Conservation (phyloP, 2,113 vertebrate genomes). For the Urocitellus parryii region DNA sequence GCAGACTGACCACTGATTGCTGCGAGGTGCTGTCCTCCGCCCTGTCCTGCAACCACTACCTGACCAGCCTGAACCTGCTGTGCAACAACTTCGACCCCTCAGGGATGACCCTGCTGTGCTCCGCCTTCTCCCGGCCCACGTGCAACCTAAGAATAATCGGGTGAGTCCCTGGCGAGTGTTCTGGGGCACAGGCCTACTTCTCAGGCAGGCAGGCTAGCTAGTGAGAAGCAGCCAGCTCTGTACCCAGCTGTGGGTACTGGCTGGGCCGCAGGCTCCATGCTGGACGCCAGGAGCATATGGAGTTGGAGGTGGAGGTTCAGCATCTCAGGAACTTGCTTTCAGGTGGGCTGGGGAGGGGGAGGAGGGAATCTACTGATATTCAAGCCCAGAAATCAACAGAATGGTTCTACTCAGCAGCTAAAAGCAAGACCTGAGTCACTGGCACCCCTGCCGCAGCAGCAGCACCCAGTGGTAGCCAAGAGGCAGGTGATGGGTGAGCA, state of each 20-base stretch:
- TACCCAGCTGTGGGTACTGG: no score
- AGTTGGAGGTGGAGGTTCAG: not conserved
- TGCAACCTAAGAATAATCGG: conserved; percentile 25
- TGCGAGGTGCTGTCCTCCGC: not conserved
- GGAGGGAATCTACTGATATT: not conserved
- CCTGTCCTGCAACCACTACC: not conserved
- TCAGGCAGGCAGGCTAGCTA: rapidly evolving
- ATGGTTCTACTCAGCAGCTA: no score
- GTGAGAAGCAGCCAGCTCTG: not conserved
- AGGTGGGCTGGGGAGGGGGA: not conserved
- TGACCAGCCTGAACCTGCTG: conserved; percentile 50
- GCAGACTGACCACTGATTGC: not conserved
- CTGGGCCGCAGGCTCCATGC: rapidly evolving
- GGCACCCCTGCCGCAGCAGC: no score
- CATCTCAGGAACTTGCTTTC: not conserved
- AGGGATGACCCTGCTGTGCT: not conserved
- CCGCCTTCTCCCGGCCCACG: rapidly evolving
- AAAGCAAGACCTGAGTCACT: no score
- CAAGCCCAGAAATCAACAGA: not conserved
- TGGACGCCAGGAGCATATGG: no score
- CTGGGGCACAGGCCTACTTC: not conserved
- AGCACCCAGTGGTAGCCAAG: no score
- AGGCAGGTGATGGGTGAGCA: no score
- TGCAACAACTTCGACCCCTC: not conserved
- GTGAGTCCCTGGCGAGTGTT: conserved; percentile 6